These are phyloP conservation scores for Macaca fascicularis DNA, from an alignment of 2,113 vertebrate species.

Conservation along the genomic window DNA sequence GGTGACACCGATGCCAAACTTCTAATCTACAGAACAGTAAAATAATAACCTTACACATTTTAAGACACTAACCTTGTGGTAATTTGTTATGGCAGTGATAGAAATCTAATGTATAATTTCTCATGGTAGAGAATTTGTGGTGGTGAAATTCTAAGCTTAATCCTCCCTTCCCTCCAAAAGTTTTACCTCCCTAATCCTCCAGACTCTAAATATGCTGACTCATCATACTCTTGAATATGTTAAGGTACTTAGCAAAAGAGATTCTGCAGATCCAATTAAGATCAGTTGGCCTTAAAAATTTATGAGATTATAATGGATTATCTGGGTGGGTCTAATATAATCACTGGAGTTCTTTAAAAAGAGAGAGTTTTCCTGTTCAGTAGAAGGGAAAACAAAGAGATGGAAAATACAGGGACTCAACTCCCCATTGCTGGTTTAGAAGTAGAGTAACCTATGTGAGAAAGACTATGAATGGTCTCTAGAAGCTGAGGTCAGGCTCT, in stretches of 20 bases:
- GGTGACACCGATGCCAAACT: not conserved
- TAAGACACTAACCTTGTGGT: not conserved
- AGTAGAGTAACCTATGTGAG: not conserved
- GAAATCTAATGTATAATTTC: not conserved
- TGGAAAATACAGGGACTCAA: not conserved
- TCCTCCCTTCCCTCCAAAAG: not conserved
- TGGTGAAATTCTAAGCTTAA: not conserved
- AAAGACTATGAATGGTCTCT: not conserved
- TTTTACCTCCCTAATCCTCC: not conserved
- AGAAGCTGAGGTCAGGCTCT: not conserved
- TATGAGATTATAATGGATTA: not conserved
- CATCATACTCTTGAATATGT: not conserved
- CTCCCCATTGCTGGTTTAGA: not conserved
- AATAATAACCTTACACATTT: not conserved
- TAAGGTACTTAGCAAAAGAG: not conserved
- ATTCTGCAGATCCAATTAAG: not conserved
- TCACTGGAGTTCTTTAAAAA: not conserved
- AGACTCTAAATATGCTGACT: not conserved
- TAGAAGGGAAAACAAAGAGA: not conserved
- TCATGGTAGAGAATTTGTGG: not conserved
- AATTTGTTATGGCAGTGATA: not conserved
- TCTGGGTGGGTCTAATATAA: not conserved
- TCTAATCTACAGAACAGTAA: not conserved
- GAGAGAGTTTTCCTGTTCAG: not conserved
- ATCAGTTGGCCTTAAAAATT: not conserved